Evolutionary conservation across 2,888 invertebrate genomes (phyloP).

Genomic region (Matsumyia berberina): DNA sequence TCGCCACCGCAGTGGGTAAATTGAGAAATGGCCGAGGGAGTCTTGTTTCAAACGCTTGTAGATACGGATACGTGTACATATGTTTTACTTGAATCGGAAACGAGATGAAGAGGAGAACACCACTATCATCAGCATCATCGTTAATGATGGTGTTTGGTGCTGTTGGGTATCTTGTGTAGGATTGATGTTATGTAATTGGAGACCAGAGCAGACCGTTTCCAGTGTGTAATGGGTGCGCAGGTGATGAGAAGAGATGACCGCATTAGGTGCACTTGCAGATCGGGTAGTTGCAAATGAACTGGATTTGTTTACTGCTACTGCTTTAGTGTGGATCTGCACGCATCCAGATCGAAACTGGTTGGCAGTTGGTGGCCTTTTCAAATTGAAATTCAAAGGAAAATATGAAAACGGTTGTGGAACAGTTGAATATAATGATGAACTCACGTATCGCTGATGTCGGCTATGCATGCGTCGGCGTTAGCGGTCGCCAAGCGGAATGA

Average conservation of each 20-base stretch:
- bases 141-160: constrained; percentile 30
- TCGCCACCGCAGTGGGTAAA: constrained; percentile 39
- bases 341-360: constrained; percentile 32
- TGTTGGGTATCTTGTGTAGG: constrained; percentile 46
- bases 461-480: constrained; percentile 8
- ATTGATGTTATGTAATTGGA: constrained; percentile 69
- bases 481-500: constrained; percentile 7
- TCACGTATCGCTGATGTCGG: constrained; percentile 8
- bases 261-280: constrained; percentile 65
- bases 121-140: constrained; percentile 35
- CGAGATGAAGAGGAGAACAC: constrained; percentile 35
- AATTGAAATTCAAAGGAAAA: constrained; percentile 27
- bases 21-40: constrained; percentile 40
- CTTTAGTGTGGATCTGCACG: not conserved
- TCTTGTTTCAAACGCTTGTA: constrained; percentile 49
- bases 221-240: constrained; percentile 48
- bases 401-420: constrained; percentile 41
- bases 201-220: constrained; percentile 41
- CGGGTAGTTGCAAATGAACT: constrained; percentile 69
- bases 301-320: constrained; percentile 40
- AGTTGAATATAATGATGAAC: constrained; percentile 15
- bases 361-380: constrained; percentile 16
- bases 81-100: constrained; percentile 7
- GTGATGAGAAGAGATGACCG: constrained; percentile 61
- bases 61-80: constrained; percentile 7